phyloP scores from a whole-genome alignment of 2,888 invertebrate genomes.

The Netelia virgata region DNA sequence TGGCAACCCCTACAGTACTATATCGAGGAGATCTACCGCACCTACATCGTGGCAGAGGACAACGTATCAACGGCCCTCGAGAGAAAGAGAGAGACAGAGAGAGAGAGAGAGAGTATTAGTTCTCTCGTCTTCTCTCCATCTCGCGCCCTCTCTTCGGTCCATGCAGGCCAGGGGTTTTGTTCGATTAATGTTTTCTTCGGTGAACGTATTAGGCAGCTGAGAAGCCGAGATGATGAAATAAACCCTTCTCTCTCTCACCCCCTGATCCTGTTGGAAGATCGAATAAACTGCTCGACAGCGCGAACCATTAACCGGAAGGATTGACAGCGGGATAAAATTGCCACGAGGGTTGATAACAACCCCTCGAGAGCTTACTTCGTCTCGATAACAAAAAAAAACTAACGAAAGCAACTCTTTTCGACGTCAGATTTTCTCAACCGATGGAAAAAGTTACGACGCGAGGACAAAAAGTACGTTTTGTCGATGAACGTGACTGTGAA shows the following conservation, averaged over 20 bases:
- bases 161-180: neutral
- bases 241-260: neutral
- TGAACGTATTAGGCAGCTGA: constrained; percentile 27
- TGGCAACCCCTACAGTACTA: neutral
- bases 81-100: neutral
- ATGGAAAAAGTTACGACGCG: constrained; percentile 24
- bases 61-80: constrained; percentile 49
- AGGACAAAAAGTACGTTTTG: neutral
- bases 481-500: neutral
- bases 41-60: constrained; percentile 10
- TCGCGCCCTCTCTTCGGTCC: constrained; percentile 18
- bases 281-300: constrained; percentile 42
- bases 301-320: constrained; percentile 41
- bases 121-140: constrained; percentile 17
- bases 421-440: neutral
- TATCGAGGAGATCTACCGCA: constrained; percentile 31
- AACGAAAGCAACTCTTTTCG: constrained; percentile 41
- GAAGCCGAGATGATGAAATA: constrained; percentile 36
- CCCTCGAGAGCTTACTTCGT: constrained; percentile 2
- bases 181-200: constrained; percentile 54
- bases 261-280: neutral
- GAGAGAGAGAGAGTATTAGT: constrained; percentile 40
- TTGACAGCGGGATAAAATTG: constrained; percentile 31
- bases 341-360: constrained; percentile 12
- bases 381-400: neutral